Conservation (phyloP, 1,140 invertebrate species). For the Drosophila pectinifera region DNA sequence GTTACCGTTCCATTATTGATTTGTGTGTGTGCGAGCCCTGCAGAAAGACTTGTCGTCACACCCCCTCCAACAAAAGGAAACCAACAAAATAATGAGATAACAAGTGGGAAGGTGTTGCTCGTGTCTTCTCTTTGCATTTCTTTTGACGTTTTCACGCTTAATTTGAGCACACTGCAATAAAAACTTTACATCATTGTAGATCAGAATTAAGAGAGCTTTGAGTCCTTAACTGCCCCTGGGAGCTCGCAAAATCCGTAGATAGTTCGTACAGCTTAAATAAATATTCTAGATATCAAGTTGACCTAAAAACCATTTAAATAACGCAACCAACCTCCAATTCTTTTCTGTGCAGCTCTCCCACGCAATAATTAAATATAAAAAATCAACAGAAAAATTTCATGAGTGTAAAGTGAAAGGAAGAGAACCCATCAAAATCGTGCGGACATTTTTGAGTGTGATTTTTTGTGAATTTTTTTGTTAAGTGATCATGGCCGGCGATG, state of each 20-base stretch:
- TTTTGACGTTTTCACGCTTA: slow-evolving; percentile 17
- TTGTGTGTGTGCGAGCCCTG: slow-evolving; percentile 7
- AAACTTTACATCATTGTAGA: not conserved
- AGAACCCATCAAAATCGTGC: slow-evolving; percentile 9
- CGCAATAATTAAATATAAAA: not conserved
- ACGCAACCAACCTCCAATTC: not conserved
- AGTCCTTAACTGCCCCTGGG: too few species aligned
- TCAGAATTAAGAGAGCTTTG: not conserved
- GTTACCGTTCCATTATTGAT: slow-evolving; percentile 37
- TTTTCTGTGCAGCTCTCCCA: slow-evolving; percentile 23
- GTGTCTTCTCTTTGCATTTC: slow-evolving; percentile 31
- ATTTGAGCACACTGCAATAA: slow-evolving; percentile 10
- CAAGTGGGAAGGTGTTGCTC: slow-evolving; percentile 45
- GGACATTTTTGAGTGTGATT: slow-evolving; percentile 4
- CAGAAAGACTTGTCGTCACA: not conserved
- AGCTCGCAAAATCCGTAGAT: too few species aligned
- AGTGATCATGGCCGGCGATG: slow-evolving; percentile 64
- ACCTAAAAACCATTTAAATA: not conserved
- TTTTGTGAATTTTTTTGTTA: not conserved
- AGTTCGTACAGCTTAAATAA: too few species aligned
- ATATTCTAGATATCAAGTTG: not conserved
- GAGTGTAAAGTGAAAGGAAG: slow-evolving; percentile 11
- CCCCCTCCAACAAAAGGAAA: not conserved
- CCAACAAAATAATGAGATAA: slow-evolving; percentile 20
- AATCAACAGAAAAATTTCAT: slow-evolving; percentile 3